A percentile compares a stretch with the other conserved stretches of the same genome.
These are phyloP conservation scores for Prunella fulvescens DNA, from an alignment of 2,113 vertebrate genomes.

Conservation along the genomic window DNA sequence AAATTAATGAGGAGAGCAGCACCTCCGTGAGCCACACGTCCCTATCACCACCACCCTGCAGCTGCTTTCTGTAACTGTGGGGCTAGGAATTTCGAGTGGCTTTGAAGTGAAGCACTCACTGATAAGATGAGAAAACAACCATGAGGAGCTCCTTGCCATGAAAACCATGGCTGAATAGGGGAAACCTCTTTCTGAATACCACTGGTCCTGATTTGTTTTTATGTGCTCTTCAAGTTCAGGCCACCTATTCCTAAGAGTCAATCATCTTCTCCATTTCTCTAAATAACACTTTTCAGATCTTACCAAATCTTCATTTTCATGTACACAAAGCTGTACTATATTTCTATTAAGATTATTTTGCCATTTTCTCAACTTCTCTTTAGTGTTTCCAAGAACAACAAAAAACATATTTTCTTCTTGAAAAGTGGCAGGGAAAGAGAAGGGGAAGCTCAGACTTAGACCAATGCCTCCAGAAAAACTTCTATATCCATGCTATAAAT, in stretches of 20 bases:
- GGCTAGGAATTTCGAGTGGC: neutral
- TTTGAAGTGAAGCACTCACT: neutral
- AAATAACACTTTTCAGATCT: neutral
- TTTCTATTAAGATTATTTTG: neutral
- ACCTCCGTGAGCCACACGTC: neutral
- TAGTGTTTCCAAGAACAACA: neutral
- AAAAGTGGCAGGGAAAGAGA: neutral
- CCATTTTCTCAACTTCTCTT: neutral
- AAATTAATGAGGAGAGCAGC: neutral
- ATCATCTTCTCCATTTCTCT: neutral
- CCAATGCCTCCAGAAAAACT: neutral
- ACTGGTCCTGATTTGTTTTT: neutral
- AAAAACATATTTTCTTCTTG: neutral
- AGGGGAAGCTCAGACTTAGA: neutral
- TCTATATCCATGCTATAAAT: neutral
- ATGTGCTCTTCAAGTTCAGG: neutral
- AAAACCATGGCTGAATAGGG: neutral
- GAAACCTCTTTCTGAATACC: neutral
- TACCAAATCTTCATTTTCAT: neutral
- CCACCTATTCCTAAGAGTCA: neutral
- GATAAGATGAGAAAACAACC: neutral
- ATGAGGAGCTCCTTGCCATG: neutral
- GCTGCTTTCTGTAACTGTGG: neutral
- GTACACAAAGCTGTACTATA: neutral
- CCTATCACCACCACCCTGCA: neutral